phyloP scores from a whole-genome alignment of 92 coral and sea anemone species.

The Parazoanthus atlanticus region DNA sequence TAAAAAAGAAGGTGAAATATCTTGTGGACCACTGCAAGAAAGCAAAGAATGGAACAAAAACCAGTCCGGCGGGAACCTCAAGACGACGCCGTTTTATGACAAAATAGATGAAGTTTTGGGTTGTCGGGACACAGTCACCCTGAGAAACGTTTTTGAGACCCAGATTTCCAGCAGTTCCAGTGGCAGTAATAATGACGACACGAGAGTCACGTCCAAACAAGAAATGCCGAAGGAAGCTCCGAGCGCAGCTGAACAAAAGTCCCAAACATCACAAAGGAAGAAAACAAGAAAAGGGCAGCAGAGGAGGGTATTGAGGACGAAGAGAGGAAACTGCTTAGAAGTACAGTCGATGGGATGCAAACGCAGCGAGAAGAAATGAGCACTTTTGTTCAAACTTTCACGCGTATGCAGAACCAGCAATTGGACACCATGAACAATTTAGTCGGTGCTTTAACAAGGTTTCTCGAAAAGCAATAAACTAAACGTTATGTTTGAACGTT shows the following conservation, averaged over 20 bases:
- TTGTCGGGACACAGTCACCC: not conserved
- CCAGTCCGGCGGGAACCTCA: not conserved
- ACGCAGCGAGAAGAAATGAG: not conserved
- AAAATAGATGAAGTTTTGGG: not conserved
- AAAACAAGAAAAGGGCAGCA: not conserved
- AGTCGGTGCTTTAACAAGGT: not conserved
- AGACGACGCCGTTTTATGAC: not conserved
- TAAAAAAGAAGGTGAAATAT: not conserved
- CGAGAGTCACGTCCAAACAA: slow-evolving; percentile 10
- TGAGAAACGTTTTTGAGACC: slow-evolving; percentile 28
- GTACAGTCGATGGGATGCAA: not conserved
- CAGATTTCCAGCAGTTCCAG: not conserved
- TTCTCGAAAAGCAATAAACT: not conserved
- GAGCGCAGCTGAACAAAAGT: slow-evolving; percentile 11
- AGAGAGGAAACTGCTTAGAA: not conserved
- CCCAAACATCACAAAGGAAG: not conserved
- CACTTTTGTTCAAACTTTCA: not conserved
- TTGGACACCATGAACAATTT: not conserved
- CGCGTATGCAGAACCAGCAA: not conserved
- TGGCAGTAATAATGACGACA: slow-evolving; percentile 2
- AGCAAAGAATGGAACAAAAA: not conserved
- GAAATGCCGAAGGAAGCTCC: slow-evolving; percentile 16
- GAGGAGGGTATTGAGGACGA: not conserved
- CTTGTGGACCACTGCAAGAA: not conserved
- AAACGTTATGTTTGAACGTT: not conserved